Conservation (phyloP, 2,888 invertebrate genomes). For the Tetrapedia diversipes region DNA sequence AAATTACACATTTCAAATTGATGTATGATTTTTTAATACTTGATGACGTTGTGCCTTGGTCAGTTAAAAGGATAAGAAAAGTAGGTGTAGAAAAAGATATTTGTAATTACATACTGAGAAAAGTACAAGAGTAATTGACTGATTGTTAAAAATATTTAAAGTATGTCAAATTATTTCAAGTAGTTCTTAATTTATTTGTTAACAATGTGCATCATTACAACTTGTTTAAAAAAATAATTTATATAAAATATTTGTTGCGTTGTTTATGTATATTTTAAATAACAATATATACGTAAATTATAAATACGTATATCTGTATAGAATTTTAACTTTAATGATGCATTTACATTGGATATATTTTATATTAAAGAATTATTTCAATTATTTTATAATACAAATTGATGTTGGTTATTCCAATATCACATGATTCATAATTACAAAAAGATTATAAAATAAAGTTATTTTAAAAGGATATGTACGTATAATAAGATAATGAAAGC, state of each 20-base stretch:
- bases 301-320: constrained; percentile 20
- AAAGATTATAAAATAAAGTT: constrained; percentile 33
- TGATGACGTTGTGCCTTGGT: constrained; percentile 57
- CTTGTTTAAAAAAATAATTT: constrained; percentile 22
- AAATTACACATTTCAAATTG: constrained; percentile 16
- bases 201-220: constrained; percentile 12
- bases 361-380: constrained; percentile 14
- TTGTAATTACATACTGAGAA: constrained; percentile 36
- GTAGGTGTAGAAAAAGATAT: constrained; percentile 31
- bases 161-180: constrained; percentile 15
- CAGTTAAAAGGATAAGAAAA: constrained; percentile 31
- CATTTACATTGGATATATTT: constrained; percentile 27
- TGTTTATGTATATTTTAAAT: constrained; percentile 12
- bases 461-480: constrained; percentile 30
- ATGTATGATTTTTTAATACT: constrained; percentile 47
- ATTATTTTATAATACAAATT: constrained; percentile 35
- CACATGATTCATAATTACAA: constrained; percentile 16
- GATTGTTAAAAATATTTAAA: constrained; percentile 8
- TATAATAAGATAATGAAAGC: constrained; percentile 11
- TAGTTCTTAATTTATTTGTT: constrained; percentile 18
- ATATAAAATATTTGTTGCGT: constrained; percentile 5
- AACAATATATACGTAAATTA: constrained; percentile 1
- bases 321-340: constrained; percentile 9
- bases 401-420: constrained; percentile 21
- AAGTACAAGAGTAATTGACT: constrained; percentile 29